phyloP scores from a whole-genome alignment of 2,113 vertebrate species.

The Anarhynchus alexandrinus region DNA sequence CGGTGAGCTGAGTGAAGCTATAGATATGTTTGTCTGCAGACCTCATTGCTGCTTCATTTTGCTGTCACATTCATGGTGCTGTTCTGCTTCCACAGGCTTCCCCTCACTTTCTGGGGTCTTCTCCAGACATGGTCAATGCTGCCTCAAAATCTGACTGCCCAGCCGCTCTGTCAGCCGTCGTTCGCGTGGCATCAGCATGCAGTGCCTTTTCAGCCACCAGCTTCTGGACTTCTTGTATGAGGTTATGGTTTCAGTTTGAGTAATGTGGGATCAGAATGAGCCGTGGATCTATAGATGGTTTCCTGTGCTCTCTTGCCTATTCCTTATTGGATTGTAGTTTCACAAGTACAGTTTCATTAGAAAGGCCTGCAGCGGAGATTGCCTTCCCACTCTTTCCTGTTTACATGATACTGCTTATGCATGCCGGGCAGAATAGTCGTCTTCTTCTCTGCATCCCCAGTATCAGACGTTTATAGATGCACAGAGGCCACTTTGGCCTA shows the following conservation, averaged over 20 bases:
- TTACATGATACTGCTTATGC: neutral
- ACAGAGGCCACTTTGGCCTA: neutral
- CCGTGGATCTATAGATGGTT: neutral
- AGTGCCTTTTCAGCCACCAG: neutral
- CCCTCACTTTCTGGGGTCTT: neutral
- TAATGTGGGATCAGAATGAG: neutral
- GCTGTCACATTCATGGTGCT: neutral
- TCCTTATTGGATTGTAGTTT: neutral
- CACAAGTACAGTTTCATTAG: neutral
- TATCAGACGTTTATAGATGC: neutral
- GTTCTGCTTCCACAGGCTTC: neutral
- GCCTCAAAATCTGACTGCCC: neutral
- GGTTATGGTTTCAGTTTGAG: neutral
- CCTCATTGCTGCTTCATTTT: neutral
- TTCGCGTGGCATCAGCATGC: fast-evolving
- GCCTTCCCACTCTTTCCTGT: slow-evolving; percentile 29
- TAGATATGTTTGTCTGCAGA: neutral
- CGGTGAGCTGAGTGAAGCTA: neutral
- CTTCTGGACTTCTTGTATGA: neutral
- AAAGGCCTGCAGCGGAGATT: neutral
- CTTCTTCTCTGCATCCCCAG: neutral
- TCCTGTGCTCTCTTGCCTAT: neutral
- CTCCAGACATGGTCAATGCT: neutral
- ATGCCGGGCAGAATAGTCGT: neutral
- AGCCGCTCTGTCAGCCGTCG: fast-evolving